Percentiles rank a stretch among this genome's conserved stretches.
These are phyloP conservation scores for Antedon mediterranea DNA, from an alignment of 53 echinoderm and acorn worm species.

Conservation along the genomic window DNA sequence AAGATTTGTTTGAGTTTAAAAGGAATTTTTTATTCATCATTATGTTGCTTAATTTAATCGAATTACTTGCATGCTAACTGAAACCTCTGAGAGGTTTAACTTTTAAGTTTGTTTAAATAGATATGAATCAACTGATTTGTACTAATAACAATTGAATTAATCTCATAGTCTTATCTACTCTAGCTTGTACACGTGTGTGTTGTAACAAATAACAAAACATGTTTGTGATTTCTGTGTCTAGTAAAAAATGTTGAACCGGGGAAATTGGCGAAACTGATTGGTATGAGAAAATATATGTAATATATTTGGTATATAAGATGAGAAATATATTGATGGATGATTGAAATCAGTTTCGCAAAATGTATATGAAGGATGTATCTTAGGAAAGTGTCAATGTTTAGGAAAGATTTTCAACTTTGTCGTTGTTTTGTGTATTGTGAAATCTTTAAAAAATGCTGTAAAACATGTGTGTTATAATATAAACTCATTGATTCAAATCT, in stretches of 20 bases:
- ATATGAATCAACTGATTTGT: not conserved
- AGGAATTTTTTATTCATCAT: too few relatives aligned
- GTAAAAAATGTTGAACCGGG: too few relatives aligned
- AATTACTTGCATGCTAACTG: not conserved
- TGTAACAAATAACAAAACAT: not conserved
- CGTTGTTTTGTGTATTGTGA: too few relatives aligned
- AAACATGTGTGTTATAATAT: not conserved
- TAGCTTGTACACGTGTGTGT: not conserved
- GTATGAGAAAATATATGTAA: too few relatives aligned
- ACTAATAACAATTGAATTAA: not conserved
- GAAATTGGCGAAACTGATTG: not conserved
- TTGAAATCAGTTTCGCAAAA: too few relatives aligned
- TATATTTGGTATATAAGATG: too few relatives aligned
- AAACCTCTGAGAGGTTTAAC: not conserved
- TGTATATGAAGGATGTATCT: too few relatives aligned
- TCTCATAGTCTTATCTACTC: not conserved
- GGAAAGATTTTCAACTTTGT: too few relatives aligned
- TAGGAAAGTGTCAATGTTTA: too few relatives aligned
- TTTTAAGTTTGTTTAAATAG: not conserved
- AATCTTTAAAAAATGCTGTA: not conserved
- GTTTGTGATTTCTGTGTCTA: not conserved
- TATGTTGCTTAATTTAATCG: not conserved
- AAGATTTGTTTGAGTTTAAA: too few relatives aligned
- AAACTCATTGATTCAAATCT: not conserved
- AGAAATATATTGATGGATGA: too few relatives aligned